Base-by-base conservation (phyloP, 2,113 vertebrate genomes). In the Platichthys stellatus region DNA sequence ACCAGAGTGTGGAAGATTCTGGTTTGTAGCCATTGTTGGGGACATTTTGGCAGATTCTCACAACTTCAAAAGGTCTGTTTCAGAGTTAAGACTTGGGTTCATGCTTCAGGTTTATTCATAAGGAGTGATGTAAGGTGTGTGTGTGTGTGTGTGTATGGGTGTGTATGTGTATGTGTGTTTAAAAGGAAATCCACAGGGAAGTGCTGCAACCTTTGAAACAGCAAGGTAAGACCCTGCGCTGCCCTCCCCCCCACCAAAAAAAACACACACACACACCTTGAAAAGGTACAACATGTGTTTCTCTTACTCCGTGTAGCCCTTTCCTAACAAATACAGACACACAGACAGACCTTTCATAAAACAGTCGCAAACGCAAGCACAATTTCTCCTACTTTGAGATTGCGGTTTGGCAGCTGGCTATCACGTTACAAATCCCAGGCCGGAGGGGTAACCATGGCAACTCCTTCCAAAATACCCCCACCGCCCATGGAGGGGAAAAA, bases 401-500 rank as follows among this genome's bases (percentile, higher is more conserved):
- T 94, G 92, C 78, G 91, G 85, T 93, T 91, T 93, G 93, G 90
- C 91, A 89, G 90, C 82, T 81, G 80, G 84, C 90, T 93, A 93
- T 93, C 93, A 88, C 75, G 85, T 95, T 94, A 94, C 93, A 94
- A 92, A 93, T 94, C 91, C 92, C 92, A 90, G 87, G 89, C 92
- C 83, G 57, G 80, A 92, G 83, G 82, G 78, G 93, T 93, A 91
- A 86, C 92, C 89, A 93, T 94, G 91, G 93, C 79, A 93, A 94
- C 93, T 68, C 80, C 91, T 93, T 94, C 93, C 93, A 95, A 95
- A 95, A 95, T 94, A 95, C 86, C 92, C 90, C 82, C 69, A 81
- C 81, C 82, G 79, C 73, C 77, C 81, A 89, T 82, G 86, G 81
- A 87, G 82, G 85, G 80, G 57, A 92, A 91, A 88, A 86, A 93